Evolutionary conservation across 1,140 invertebrate species (phyloP).

Genomic region (Ostrea denselamellosa): DNA sequence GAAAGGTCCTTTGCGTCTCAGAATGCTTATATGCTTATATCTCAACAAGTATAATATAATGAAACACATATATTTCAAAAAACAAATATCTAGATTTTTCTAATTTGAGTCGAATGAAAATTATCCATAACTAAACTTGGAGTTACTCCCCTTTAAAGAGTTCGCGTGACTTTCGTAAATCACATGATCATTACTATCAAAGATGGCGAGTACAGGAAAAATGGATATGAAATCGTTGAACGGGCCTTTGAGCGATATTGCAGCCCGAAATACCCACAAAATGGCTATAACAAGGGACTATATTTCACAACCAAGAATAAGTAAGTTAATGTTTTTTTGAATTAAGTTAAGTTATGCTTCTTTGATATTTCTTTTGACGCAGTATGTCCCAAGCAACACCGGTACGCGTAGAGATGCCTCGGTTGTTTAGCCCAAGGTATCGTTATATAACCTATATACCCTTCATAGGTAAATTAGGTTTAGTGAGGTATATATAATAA

Average conservation of each 20-base stretch:
- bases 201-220: slow-evolving; percentile 68
- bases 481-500: neutral
- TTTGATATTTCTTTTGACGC: neutral
- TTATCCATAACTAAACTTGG: neutral
- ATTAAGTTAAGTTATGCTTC: slow-evolving; percentile 20
- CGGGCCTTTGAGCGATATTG: slow-evolving; percentile 65
- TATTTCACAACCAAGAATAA: slow-evolving; percentile 96
- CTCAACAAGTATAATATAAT: too few species aligned
- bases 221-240: slow-evolving; percentile 67
- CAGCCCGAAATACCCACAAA: slow-evolving; percentile 69
- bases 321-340: slow-evolving; percentile 85
- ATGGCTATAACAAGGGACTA: slow-evolving; percentile 97
- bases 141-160: slow-evolving; percentile 33
- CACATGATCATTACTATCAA: slow-evolving; percentile 63
- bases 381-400: neutral
- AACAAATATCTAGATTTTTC: too few species aligned
- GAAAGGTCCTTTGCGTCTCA: too few species aligned
- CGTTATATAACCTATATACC: slow-evolving; percentile 5
- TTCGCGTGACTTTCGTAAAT: slow-evolving; percentile 45
- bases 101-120: neutral
- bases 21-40: too few species aligned
- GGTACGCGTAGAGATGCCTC: slow-evolving; percentile 6
- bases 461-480: slow-evolving; percentile 18
- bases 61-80: too few species aligned
- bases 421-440: slow-evolving; percentile 21